Evolutionary conservation across 1,140 invertebrate genomes (phyloP).

Genomic region (Coptotermes formosanus): DNA sequence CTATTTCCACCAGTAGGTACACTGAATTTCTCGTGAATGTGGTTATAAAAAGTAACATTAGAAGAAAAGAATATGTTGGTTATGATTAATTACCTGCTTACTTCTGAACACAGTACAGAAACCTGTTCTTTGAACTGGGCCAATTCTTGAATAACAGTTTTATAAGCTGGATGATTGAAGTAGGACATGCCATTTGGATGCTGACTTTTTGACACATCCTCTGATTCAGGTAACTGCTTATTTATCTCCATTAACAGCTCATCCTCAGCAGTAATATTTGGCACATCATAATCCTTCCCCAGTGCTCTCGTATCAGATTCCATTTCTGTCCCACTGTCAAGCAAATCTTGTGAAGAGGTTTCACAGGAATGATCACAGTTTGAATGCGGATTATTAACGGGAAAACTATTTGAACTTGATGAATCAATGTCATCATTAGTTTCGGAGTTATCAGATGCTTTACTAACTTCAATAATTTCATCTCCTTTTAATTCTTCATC

Average conservation of each 20-base stretch:
- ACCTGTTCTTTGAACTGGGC: constrained; percentile 31
- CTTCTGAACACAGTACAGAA: constrained; percentile 20
- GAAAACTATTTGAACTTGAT: background rate
- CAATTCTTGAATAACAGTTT: constrained; percentile 33
- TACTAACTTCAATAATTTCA: background rate
- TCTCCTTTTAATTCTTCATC: background rate
- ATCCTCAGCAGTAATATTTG: background rate
- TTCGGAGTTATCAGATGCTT: background rate
- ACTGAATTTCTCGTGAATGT: no score
- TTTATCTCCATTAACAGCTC: constrained; percentile 15
- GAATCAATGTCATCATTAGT: background rate
- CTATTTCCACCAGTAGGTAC: no score
- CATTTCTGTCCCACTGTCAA: background rate
- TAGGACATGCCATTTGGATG: constrained; percentile 29
- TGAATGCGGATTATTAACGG: background rate
- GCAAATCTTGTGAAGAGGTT: background rate
- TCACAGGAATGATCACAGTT: background rate
- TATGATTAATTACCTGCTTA: constrained; percentile 30
- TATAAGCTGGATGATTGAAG: constrained; percentile 33
- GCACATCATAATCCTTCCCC: background rate
- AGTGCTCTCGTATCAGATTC: background rate
- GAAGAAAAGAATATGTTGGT: no score
- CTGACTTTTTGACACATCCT: background rate
- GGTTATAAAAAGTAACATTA: no score
- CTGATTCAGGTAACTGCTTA: background rate